Evolutionary conservation across 2,888 invertebrate genomes (phyloP).

Genomic region (Pterostichus madidus): DNA sequence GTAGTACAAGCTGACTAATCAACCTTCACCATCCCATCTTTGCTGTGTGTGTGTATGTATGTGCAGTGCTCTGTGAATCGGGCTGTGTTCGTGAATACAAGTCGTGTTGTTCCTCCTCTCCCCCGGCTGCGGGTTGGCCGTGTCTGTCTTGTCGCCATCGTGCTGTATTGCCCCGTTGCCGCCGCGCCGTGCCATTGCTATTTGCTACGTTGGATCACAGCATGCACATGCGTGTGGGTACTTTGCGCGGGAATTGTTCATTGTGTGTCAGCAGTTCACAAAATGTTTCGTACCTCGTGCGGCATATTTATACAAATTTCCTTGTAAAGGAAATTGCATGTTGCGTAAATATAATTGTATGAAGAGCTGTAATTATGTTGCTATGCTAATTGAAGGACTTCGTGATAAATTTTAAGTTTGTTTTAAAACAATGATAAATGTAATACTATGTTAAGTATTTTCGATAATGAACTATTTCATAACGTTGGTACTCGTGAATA

Average conservation of each 20-base stretch:
- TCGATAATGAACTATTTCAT: neutral
- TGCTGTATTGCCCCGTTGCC: neutral
- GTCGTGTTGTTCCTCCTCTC: neutral
- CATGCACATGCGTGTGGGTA: slow-evolving; percentile 30
- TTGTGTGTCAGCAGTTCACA: neutral
- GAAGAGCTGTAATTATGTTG: no score
- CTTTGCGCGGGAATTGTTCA: slow-evolving; percentile 37
- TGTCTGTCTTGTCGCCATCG: neutral
- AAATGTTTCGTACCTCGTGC: neutral
- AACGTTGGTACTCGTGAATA: no score
- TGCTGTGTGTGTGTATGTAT: slow-evolving; percentile 11
- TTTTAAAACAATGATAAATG: neutral
- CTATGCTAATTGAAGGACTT: no score
- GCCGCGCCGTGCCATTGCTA: neutral
- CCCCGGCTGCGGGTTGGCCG: neutral
- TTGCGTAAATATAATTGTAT: no score
- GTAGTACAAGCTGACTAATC: slow-evolving; percentile 5
- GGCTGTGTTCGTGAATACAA: neutral
- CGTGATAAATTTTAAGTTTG: no score
- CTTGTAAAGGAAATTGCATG: no score
- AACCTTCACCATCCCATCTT: slow-evolving; percentile 14
- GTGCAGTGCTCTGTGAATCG: slow-evolving; percentile 11
- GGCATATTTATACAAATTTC: no score
- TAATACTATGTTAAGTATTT: neutral
- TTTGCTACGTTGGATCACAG: neutral